Evolutionary conservation across 2,113 vertebrate species (phyloP).

Genomic region (Poeciliopsis occidentalis): DNA sequence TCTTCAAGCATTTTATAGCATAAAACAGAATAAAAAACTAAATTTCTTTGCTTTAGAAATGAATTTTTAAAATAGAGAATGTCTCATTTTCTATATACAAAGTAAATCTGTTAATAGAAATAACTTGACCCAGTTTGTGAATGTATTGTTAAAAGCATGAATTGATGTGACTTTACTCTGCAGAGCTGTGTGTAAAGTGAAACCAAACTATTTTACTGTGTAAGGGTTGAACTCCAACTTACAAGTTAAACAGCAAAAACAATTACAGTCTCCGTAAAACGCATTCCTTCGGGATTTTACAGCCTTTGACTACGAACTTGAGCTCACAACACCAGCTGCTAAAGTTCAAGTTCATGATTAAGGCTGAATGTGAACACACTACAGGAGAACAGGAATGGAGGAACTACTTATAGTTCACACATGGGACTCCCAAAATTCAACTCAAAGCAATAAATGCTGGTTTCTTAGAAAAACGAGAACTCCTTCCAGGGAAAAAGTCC

Average conservation of each 20-base stretch:
- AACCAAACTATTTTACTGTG: conserved; percentile 34
- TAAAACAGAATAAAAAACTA: background rate
- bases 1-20: background rate
- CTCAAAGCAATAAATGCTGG: too few relatives aligned
- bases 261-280: conserved; percentile 57
- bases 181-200: conserved; percentile 28
- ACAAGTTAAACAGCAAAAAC: conserved; percentile 57
- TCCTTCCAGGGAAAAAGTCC: background rate
- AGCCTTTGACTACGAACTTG: conserved; percentile 48
- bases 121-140: background rate
- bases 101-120: background rate
- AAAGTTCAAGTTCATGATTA: conserved; percentile 59
- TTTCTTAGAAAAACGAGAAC: background rate
- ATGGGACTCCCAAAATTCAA: conserved; percentile 2
- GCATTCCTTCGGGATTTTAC: conserved; percentile 44
- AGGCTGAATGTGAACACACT: background rate
- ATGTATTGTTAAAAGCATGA: background rate
- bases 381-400: background rate
- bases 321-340: conserved; percentile 28
- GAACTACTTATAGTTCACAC: background rate
- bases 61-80: background rate
- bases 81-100: background rate
- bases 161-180: background rate
- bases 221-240: conserved; percentile 64
- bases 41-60: background rate